Conservation (phyloP, 1,140 invertebrate species). For the Heliconius himera region DNA sequence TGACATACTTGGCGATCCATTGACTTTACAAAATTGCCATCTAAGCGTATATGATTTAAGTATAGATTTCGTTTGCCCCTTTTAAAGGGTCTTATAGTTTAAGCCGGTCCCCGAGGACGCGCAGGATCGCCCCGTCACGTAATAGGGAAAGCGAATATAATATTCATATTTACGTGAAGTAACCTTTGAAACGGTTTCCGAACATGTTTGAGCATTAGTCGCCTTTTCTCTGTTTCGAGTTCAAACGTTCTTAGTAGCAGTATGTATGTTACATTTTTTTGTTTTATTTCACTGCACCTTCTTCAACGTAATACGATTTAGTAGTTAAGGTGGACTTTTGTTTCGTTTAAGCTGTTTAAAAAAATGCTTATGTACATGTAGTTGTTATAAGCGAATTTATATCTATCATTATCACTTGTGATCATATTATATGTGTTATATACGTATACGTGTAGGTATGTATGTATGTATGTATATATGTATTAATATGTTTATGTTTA, state of each 20-base stretch:
- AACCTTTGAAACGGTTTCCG: constrained; percentile 30
- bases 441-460: no score
- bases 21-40: background rate
- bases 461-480: no score
- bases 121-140: constrained; percentile 33
- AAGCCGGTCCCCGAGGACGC: constrained; percentile 26
- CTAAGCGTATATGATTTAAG: background rate
- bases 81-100: constrained; percentile 30
- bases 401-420: no score
- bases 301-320: background rate
- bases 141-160: constrained; percentile 33
- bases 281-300: background rate
- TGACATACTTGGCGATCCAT: constrained; percentile 22
- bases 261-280: background rate
- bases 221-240: constrained; percentile 1
- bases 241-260: background rate
- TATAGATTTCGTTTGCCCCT: background rate
- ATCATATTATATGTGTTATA: no score
- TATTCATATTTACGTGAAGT: constrained; percentile 36
- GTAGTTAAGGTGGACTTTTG: background rate
- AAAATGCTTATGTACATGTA: no score
- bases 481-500: no score
- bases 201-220: constrained; percentile 24
- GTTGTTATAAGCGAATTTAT: no score
- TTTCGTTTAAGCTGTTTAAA: no score